A percentile compares a stretch with the other conserved stretches of the same genome.
Conservation (phyloP, 2,113 vertebrate genomes). For the Oreotrochilus melanogaster region DNA sequence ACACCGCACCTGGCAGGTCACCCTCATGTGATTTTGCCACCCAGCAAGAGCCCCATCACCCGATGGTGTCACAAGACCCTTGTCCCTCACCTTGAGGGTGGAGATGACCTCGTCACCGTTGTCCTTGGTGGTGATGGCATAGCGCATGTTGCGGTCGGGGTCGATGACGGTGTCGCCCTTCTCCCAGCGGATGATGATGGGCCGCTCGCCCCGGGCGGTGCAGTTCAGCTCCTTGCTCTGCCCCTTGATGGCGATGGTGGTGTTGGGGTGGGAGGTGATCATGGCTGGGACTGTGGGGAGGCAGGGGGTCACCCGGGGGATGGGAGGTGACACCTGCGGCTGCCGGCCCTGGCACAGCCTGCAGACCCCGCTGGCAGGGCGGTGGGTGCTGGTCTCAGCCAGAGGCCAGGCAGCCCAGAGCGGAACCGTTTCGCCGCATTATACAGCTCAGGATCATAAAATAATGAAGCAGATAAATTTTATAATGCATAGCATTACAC, state of each 20-base stretch:
- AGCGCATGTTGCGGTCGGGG: conserved; percentile 92
- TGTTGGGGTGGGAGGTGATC: conserved; percentile 99
- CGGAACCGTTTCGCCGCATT: conserved; percentile 20
- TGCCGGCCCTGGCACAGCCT: neutral
- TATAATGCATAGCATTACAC: conserved; percentile 81
- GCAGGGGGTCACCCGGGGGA: rapidly evolving
- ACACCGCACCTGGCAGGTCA: no score
- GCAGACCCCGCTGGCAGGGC: rapidly evolving
- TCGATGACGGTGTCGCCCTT: conserved; percentile 97
- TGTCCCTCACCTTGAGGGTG: conserved; percentile 88
- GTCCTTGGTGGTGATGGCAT: conserved; percentile 94
- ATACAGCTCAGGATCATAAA: conserved; percentile 69
- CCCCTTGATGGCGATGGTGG: conserved; percentile 97
- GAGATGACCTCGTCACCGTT: conserved; percentile 95
- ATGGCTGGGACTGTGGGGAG: conserved; percentile 89
- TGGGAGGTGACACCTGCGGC: neutral
- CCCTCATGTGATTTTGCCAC: neutral
- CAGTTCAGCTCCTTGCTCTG: conserved; percentile 97
- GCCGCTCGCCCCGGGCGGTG: conserved; percentile 93
- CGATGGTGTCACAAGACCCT: rapidly evolving
- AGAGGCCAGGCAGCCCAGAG: neutral
- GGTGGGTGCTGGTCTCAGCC: neutral
- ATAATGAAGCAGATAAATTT: conserved; percentile 82
- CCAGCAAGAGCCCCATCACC: rapidly evolving
- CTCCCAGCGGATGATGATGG: conserved; percentile 99